Conservation (phyloP, 2,888 invertebrate species). For the Nemapogon koenigi region DNA sequence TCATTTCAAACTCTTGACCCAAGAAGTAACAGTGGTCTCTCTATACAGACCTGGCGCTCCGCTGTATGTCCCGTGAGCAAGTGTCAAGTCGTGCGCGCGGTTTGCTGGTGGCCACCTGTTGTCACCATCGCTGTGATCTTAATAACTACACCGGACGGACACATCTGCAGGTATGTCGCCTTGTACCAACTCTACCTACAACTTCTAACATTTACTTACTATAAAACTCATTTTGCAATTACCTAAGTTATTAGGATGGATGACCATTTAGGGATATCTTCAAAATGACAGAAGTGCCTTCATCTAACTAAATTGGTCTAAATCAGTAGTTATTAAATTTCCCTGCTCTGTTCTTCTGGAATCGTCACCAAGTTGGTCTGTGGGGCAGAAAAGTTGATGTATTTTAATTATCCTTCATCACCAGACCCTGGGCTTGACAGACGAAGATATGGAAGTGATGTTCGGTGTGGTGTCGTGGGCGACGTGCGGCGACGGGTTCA, state of each 20-base stretch:
- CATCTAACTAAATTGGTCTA: too few relatives aligned
- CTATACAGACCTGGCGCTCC: conserved; percentile 75
- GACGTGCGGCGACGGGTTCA: conserved; percentile 77
- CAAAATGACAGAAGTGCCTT: too few relatives aligned
- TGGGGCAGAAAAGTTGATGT: background rate
- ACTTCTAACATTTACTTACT: too few relatives aligned
- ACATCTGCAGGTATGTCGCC: conserved; percentile 54
- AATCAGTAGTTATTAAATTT: too few relatives aligned
- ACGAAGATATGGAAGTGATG: conserved; percentile 75
- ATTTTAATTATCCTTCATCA: background rate
- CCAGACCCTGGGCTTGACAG: conserved; percentile 62
- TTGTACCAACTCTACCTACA: too few relatives aligned
- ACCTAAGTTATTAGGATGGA: too few relatives aligned
- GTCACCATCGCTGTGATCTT: conserved; percentile 82
- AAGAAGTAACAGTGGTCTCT: too few relatives aligned
- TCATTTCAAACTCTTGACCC: too few relatives aligned
- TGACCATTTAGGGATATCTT: too few relatives aligned
- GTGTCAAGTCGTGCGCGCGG: conserved; percentile 53
- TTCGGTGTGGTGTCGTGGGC: conserved; percentile 90
- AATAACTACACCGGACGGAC: conserved; percentile 68
- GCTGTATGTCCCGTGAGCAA: conserved; percentile 64
- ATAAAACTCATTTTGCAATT: too few relatives aligned
- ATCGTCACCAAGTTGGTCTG: too few relatives aligned
- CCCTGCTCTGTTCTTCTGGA: too few relatives aligned
- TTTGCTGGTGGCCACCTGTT: conserved; percentile 83